Evolutionary conservation across 2,113 vertebrate genomes (phyloP).

Genomic region (Myrmecophaga tridactyla): DNA sequence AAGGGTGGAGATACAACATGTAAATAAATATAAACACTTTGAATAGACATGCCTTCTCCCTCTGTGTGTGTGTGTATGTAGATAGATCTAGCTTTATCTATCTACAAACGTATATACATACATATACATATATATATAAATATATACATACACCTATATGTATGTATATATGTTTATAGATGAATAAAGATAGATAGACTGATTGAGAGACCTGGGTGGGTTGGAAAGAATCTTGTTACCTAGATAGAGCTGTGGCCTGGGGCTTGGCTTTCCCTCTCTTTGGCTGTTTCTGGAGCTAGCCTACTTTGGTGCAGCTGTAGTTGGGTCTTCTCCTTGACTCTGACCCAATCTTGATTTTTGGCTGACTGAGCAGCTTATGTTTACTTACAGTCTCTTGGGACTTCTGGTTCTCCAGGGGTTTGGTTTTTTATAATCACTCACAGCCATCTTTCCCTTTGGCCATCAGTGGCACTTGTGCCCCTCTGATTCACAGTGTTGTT

Average conservation of each 20-base stretch:
- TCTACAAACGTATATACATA: too few species aligned
- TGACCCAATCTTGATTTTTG: background rate
- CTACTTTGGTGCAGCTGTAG: too few species aligned
- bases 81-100: too few species aligned
- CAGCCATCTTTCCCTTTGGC: background rate
- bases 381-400: background rate
- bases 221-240: background rate
- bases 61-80: background rate
- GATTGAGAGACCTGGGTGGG: background rate
- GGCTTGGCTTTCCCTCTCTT: background rate
- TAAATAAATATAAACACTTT: background rate
- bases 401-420: background rate
- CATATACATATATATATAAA: too few species aligned
- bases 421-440: background rate
- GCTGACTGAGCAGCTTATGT: background rate
- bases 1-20: rapidly evolving
- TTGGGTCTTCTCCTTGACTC: too few species aligned
- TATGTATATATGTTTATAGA: too few species aligned
- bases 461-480: rapidly evolving
- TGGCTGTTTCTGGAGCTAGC: background rate
- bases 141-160: rapidly evolving
- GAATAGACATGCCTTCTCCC: too few species aligned
- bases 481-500: background rate
- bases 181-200: too few species aligned
- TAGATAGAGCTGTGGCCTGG: too few species aligned